These are phyloP conservation scores for Stegastes partitus DNA, from an alignment of 2,113 vertebrate genomes.

Conservation along the genomic window DNA sequence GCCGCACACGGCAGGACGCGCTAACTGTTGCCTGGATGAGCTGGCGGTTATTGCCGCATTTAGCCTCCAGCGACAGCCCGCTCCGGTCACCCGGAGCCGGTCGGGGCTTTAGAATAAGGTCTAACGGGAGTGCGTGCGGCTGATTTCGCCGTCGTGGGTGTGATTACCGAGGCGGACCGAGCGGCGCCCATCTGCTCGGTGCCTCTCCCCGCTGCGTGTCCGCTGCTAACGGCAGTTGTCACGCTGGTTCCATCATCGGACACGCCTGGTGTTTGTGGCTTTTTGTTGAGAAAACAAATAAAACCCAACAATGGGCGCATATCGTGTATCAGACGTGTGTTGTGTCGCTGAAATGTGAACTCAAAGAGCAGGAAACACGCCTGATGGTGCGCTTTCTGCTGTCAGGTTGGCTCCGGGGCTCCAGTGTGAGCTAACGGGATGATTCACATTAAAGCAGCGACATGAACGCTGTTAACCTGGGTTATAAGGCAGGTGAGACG, in stretches of 20 bases:
- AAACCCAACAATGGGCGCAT: no score
- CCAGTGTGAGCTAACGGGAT: background rate
- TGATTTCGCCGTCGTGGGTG: background rate
- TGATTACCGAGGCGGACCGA: background rate
- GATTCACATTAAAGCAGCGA: no score
- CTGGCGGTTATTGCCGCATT: constrained; percentile 17
- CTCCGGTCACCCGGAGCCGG: no score
- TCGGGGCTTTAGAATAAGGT: no score
- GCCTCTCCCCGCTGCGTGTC: constrained; percentile 19
- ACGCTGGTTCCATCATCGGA: constrained; percentile 65
- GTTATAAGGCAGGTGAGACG: background rate
- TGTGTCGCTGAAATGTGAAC: no score
- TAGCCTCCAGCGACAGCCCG: background rate
- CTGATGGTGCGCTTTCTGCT: background rate
- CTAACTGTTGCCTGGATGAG: constrained; percentile 9
- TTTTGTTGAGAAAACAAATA: background rate
- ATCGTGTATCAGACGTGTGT: no score
- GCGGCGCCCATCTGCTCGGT: constrained; percentile 50
- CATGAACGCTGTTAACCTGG: accelerated
- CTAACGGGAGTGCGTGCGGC: no score
- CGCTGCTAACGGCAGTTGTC: constrained; percentile 30
- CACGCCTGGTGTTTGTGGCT: background rate
- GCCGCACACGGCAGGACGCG: constrained; percentile 17
- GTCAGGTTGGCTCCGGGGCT: background rate
- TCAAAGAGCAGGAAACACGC: background rate